A percentile compares a stretch with the other conserved stretches of the same genome.
Conservation (phyloP, 1,140 invertebrate genomes). For the Microplitis mediator region DNA sequence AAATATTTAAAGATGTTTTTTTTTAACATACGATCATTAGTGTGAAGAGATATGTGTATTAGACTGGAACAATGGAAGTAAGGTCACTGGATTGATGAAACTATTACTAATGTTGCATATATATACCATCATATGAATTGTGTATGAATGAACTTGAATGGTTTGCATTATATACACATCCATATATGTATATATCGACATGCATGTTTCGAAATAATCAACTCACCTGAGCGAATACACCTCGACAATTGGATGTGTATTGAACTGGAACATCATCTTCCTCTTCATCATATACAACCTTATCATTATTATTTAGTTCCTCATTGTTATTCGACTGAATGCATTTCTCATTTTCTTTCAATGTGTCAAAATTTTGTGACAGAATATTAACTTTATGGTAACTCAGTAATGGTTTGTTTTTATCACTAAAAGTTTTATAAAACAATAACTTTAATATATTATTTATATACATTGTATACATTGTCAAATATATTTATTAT, state of each 20-base stretch:
- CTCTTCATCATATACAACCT: not conserved
- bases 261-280: constrained; percentile 6
- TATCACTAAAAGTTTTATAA: constrained; percentile 34
- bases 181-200: too few species aligned
- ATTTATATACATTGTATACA: not conserved
- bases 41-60: not conserved
- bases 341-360: not conserved
- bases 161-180: too few species aligned
- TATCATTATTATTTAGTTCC: not conserved
- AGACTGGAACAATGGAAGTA: too few species aligned
- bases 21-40: too few species aligned
- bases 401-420: constrained; percentile 30
- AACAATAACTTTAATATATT: not conserved
- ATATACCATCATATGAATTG: too few species aligned
- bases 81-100: too few species aligned
- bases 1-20: too few species aligned
- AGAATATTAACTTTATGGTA: constrained; percentile 22
- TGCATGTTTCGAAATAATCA: not conserved
- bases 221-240: constrained; percentile 22
- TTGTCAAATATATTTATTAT: not conserved
- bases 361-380: not conserved
- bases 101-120: too few species aligned
- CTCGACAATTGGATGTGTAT: constrained; percentile 21
- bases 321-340: constrained; percentile 1
- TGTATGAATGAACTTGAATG: too few species aligned